A percentile compares a stretch with the other conserved stretches of the same genome.
These are phyloP conservation scores for Meghimatium bilineatum DNA, from an alignment of 2,888 invertebrate genomes.

Conservation along the genomic window DNA sequence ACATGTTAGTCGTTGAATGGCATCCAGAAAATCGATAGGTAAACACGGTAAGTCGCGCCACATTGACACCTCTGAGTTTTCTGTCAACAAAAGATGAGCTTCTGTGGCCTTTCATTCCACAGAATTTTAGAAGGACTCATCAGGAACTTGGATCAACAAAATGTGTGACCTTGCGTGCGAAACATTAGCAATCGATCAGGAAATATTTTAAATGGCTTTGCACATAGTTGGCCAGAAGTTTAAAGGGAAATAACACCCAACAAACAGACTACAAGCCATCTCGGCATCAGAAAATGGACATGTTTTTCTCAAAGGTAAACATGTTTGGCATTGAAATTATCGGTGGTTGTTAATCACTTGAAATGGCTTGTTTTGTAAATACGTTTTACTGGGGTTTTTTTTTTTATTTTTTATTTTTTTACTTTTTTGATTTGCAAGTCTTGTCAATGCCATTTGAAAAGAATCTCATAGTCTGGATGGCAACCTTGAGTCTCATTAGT, in stretches of 20 bases:
- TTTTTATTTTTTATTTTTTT: not conserved
- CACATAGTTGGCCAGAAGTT: not conserved
- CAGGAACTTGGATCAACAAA: not conserved
- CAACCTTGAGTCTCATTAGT: no score
- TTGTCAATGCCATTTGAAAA: not conserved
- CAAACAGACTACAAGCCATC: not conserved
- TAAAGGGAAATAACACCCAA: not conserved
- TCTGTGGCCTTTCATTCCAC: not conserved
- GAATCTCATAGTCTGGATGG: no score
- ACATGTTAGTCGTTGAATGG: not conserved
- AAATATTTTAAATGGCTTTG: conserved; percentile 10
- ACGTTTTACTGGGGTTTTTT: no score
- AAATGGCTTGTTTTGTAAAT: not conserved
- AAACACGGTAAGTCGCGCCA: not conserved
- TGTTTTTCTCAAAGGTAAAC: not conserved
- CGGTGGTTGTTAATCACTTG: not conserved
- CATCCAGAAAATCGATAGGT: conserved; percentile 5
- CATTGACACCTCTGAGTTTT: not conserved
- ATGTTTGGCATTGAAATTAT: conserved; percentile 3
- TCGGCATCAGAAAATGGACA: not conserved
- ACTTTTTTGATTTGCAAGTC: not conserved
- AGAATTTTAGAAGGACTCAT: not conserved
- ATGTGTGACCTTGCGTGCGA: conserved; percentile 8
- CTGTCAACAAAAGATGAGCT: conserved; percentile 7
- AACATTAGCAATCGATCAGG: not conserved